Conservation (phyloP, 2,888 invertebrate species). For the Nemoura dubitans region DNA sequence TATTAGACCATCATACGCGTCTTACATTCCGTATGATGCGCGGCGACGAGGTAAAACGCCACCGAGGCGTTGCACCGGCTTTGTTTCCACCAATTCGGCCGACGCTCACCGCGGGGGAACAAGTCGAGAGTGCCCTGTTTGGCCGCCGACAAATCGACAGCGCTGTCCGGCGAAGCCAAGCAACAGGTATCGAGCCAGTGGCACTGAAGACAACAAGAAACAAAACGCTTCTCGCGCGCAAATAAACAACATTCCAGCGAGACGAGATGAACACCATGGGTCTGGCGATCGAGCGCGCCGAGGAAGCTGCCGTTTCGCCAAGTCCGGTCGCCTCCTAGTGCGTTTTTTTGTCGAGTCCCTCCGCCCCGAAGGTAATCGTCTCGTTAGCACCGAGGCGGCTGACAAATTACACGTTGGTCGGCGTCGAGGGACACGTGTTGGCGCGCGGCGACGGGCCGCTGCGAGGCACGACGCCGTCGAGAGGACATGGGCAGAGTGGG, state of each 20-base stretch:
- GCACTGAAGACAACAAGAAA: background rate
- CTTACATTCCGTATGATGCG: too few relatives aligned
- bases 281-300: background rate
- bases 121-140: too few relatives aligned
- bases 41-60: too few relatives aligned
- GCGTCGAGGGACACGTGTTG: background rate
- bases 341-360: background rate
- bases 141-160: background rate
- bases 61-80: background rate
- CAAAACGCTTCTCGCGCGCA: background rate
- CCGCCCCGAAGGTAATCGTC: too few relatives aligned
- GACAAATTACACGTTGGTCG: slow-evolving; percentile 26
- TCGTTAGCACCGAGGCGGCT: too few relatives aligned
- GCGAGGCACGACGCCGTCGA: too few relatives aligned
- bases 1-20: too few relatives aligned
- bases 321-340: background rate
- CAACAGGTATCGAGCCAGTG: background rate
- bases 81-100: background rate
- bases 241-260: background rate
- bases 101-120: too few relatives aligned
- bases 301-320: background rate
- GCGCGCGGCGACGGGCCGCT: background rate
- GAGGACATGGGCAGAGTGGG: too few relatives aligned
- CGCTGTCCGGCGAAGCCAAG: background rate
- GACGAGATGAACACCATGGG: slow-evolving; percentile 17